Evolutionary conservation across 1,140 invertebrate species (phyloP), one percentile per base, ranked within the genome.

Genomic region (Helicoverpa zea): DNA sequence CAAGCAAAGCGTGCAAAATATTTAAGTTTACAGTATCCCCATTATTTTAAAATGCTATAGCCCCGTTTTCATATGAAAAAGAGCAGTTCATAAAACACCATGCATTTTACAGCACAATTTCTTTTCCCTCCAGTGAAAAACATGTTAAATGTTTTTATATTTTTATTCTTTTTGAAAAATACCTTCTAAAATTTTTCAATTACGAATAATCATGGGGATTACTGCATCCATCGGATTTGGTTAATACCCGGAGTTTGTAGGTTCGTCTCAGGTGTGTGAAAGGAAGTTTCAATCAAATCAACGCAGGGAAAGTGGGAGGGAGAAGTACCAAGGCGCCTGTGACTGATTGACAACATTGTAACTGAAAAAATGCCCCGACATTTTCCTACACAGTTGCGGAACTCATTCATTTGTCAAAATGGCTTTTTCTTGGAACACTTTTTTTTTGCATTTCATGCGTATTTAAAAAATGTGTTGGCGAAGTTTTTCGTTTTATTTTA

Each of bases 261-360:
- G 14, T 14, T 64, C 51, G 90, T 78, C 88, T 87, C 92, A 94
- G 92, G 92, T 94, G 92, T 73, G 74, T 72, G 79, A 56, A 85
- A 85, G 85, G 87, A 89, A 92, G 87, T 92, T 94, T 90, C 91
- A 92, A 94, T 94, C 91, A 92, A 92, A 92, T 92, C 89, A 92
- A 85, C 85, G 88, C 85, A 84, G 64, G 72, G 14, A 82, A 81
- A 83, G 82, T 80, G 88, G 86, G 84, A 88, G 89, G 87, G 84
- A 87, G 90, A 88, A 82, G 86, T 86, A 83, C 51, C 56, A 29
- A 30, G 16, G 81, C 79, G 86, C 83, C 86, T 83, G 81, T 89
- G 91, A 90, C 91, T 94, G 92, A 92, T 92, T 93, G 92, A 93
- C 89, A 92, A 91, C 90, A 91, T 89, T 91, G 90, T 92, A 88